Evolutionary conservation across 2,113 vertebrate species (phyloP).

Genomic region (Donacobius atricapilla): DNA sequence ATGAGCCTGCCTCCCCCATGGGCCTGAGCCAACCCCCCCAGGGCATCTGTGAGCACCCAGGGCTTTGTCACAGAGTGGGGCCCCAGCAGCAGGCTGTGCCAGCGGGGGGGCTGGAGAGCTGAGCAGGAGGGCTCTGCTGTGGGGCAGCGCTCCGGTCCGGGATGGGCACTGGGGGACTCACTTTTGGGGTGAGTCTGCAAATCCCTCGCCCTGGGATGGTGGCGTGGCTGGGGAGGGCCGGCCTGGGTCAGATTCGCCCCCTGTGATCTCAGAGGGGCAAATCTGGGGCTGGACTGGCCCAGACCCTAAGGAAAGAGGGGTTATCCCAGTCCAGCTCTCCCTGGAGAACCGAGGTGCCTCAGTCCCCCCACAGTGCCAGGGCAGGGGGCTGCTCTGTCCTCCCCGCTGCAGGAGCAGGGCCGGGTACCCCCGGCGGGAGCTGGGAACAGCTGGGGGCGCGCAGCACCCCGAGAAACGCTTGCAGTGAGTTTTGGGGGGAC

Average conservation of each 20-base stretch:
- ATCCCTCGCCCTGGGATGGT: accelerated
- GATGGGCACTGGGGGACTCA: not conserved
- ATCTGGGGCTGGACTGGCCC: not conserved
- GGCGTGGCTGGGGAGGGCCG: not conserved
- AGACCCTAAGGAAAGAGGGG: not conserved
- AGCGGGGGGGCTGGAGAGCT: accelerated
- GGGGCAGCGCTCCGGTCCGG: accelerated
- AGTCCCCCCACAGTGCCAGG: accelerated
- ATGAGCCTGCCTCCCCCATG: accelerated
- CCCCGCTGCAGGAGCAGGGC: not conserved
- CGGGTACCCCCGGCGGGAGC: accelerated
- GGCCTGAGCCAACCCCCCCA: not conserved
- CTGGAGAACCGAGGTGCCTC: not conserved
- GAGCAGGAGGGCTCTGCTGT: accelerated
- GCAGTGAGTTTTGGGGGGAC: accelerated
- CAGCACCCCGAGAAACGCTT: accelerated
- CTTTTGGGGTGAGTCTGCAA: not conserved
- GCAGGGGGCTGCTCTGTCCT: not conserved
- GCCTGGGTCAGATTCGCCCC: not conserved
- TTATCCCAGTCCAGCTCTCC: accelerated
- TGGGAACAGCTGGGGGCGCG: not conserved
- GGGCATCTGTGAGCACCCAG: not conserved
- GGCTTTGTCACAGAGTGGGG: not conserved
- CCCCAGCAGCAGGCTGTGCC: accelerated
- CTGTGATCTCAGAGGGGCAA: accelerated